Evolutionary conservation across 2,888 invertebrate genomes (phyloP), one percentile per base, ranked within the genome.

Genomic region (Amiota minor): DNA sequence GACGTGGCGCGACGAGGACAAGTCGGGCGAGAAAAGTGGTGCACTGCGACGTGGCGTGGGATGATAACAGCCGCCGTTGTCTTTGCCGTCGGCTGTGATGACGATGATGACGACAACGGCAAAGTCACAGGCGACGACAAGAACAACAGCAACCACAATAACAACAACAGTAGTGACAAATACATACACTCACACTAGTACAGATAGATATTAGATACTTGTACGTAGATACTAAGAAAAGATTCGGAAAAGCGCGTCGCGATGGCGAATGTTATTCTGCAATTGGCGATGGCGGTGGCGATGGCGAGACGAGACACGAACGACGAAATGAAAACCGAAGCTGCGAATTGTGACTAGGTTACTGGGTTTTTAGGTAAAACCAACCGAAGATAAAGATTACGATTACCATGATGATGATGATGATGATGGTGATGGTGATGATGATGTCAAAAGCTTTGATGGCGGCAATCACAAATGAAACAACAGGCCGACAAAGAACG

Each of bases 261-360:
- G 35, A 35, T 35, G 35, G 2, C 6, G 35, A 6, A 35, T 35
- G 35, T 35, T 35, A 35, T 35, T 35, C 35, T 3, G 35, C 4
- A 35, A 35, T 12, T n/a, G 53, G 53, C n/a, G 4, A 9, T 50
- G 53, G 11, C n/a, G 49, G 12, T 49, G 49, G 12, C 49, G 49
- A 49, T 10, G 49, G 49, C 49, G 49, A 10, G 9, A 10, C 49
- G 49, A 9, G 49, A n/a, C n/a, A 6, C 56, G 20, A 11, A 8
- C 56, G 20, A 14, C 68, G 72, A 72, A 61, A 23, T 4, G 55
- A 14, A 14, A 18, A 9, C 73, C 70, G 56, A 68, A 16, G 62
- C 50, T 35, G 35, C 67, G 35, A 50, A 49, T 64, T 59, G 23
- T 76, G 72, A 74, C 71, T 76, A 65, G 76, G 74, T 76, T 76